Conservation (phyloP, 1,140 invertebrate species). For the Batillaria attramentaria region DNA sequence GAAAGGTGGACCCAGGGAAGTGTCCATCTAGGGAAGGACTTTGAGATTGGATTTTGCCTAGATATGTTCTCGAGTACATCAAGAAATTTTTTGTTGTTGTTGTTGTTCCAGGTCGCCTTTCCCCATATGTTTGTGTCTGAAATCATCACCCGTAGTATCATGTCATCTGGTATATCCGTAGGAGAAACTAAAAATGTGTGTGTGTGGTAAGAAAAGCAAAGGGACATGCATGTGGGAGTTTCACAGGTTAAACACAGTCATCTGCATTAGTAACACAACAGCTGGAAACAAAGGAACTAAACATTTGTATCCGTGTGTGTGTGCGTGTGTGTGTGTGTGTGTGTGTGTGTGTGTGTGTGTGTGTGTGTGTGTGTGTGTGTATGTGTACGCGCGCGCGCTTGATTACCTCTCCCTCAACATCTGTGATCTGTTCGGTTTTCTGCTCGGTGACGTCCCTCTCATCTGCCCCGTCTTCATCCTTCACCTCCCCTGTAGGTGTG, state of each 20-base stretch:
- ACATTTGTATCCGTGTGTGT: not conserved
- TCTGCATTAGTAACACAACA: too few relatives aligned
- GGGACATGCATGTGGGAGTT: not conserved
- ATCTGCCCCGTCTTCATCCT: not conserved
- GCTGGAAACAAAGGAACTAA: too few relatives aligned
- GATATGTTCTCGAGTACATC: too few relatives aligned
- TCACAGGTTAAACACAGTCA: not conserved
- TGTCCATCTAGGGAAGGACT: too few relatives aligned
- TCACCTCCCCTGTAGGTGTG: not conserved
- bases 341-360: not conserved
- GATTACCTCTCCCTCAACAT: constrained; percentile 20
- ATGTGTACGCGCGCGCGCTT: not conserved
- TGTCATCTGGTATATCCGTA: constrained; percentile 38
- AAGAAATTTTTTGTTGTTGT: not conserved
- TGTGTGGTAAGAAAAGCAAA: not conserved
- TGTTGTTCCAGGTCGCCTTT: too few relatives aligned
- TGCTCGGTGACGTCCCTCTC: not conserved
- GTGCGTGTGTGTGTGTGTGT: not conserved
- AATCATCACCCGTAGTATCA: not conserved
- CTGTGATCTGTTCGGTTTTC: constrained; percentile 7
- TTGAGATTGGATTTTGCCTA: too few relatives aligned
- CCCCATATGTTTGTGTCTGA: not conserved
- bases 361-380: not conserved
- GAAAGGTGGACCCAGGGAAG: too few relatives aligned
- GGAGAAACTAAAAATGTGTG: constrained; percentile 10